Evolutionary conservation across 2,113 vertebrate genomes (phyloP).

Genomic region (Anoplopoma fimbria): DNA sequence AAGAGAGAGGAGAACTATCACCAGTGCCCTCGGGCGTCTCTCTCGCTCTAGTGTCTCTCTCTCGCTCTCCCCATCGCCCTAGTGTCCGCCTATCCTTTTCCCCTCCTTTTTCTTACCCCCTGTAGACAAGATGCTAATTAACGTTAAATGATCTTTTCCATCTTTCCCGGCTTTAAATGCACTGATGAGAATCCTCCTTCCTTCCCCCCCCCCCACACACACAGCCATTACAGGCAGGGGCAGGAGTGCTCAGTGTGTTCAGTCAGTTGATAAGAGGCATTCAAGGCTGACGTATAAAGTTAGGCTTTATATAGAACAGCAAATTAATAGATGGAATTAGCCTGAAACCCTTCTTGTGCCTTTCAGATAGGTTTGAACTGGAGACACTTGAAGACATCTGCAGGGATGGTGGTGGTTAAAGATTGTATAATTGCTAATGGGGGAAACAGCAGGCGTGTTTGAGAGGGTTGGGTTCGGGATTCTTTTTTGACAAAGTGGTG

Average conservation of each 20-base stretch:
- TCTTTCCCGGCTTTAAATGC: slow-evolving; percentile 49
- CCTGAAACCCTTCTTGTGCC: slow-evolving; percentile 23
- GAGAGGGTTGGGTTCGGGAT: not conserved
- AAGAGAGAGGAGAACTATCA: slow-evolving; percentile 59
- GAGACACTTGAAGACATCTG: slow-evolving; percentile 12
- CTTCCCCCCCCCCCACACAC: slow-evolving; percentile 3
- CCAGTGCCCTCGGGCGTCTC: slow-evolving; percentile 51
- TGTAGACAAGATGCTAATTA: slow-evolving; percentile 72
- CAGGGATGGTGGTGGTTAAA: not conserved
- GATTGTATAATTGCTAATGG: slow-evolving; percentile 26
- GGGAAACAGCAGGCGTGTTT: slow-evolving; percentile 19
- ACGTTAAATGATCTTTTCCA: slow-evolving; percentile 63
- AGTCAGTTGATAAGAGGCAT: slow-evolving; percentile 37
- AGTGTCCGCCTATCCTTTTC: slow-evolving; percentile 20
- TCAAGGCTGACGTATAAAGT: slow-evolving; percentile 24
- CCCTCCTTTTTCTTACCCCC: slow-evolving; percentile 44
- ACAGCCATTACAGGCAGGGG: slow-evolving; percentile 11
- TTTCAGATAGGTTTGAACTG: slow-evolving; percentile 10
- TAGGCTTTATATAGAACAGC: slow-evolving; percentile 46
- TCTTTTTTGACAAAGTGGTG: slow-evolving; percentile 30
- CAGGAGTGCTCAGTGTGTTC: slow-evolving; percentile 15
- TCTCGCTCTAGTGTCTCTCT: slow-evolving; percentile 36
- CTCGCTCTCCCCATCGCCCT: slow-evolving; percentile 26
- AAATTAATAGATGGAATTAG: slow-evolving; percentile 50
- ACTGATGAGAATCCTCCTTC: slow-evolving; percentile 45